A percentile compares a stretch with the other conserved stretches of the same genome.
These are phyloP conservation scores for Corticium candelabrum DNA, from an alignment of 37 sponge, comb jelly and placozoan genomes.

Conservation along the genomic window DNA sequence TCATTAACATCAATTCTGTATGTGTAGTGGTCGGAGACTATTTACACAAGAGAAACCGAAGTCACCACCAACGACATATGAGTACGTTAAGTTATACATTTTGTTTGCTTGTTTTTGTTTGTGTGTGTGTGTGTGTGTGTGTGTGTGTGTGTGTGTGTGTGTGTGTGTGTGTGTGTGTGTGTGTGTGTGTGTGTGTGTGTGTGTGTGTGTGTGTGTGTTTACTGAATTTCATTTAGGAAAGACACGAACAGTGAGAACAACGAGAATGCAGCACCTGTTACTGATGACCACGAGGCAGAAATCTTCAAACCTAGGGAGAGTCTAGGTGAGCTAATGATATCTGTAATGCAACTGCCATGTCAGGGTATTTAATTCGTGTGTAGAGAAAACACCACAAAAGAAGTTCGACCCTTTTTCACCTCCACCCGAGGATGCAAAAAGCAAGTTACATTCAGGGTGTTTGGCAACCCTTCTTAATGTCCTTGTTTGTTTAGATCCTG, in stretches of 20 bases:
- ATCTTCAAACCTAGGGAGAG: constrained; percentile 33
- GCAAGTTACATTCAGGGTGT: not conserved
- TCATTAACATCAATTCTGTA: no score
- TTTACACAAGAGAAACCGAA: constrained; percentile 39
- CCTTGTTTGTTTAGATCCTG: no score
- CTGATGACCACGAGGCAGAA: constrained; percentile 31
- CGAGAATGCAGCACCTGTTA: not conserved
- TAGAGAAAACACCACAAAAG: not conserved
- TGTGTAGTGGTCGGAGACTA: constrained; percentile 28
- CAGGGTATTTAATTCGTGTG: not conserved
- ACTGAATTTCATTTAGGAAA: not conserved
- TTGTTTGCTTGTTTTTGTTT: no score
- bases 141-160: not conserved
- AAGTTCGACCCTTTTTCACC: not conserved
- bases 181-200: not conserved
- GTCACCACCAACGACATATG: not conserved
- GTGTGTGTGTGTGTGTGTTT: not conserved
- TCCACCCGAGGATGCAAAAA: not conserved
- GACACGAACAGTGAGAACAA: not conserved
- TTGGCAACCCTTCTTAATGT: no score
- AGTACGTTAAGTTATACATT: not conserved
- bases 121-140: no score
- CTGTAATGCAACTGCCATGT: not conserved
- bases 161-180: not conserved
- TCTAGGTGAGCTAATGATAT: constrained; percentile 22